These are phyloP conservation scores for Semotilus atromaculatus DNA, from an alignment of 2,797 vertebrate species.

Conservation along the genomic window DNA sequence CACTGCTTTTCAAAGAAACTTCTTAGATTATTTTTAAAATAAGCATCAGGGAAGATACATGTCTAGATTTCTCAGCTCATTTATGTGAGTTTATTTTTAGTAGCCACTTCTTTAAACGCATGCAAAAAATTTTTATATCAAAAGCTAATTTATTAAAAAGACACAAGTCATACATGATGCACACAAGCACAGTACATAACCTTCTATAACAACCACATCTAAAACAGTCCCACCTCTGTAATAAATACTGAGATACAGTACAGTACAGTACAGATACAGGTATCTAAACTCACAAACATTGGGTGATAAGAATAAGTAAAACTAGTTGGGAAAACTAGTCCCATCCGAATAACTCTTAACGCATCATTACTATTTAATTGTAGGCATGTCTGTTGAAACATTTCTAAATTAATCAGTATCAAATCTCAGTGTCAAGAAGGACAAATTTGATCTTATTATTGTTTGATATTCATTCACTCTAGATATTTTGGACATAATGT, in stretches of 20 bases:
- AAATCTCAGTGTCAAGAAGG: constrained; percentile 14
- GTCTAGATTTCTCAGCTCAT: background rate
- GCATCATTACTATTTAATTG: background rate
- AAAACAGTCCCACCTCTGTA: background rate
- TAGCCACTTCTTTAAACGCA: background rate
- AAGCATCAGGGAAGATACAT: background rate
- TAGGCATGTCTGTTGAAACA: background rate
- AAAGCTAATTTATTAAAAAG: too few species aligned
- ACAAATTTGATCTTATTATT: background rate
- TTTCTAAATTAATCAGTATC: background rate
- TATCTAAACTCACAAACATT: background rate
- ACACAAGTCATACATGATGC: too few species aligned
- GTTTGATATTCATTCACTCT: constrained; percentile 15
- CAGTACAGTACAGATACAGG: too few species aligned
- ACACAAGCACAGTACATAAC: too few species aligned
- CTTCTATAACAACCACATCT: too few species aligned
- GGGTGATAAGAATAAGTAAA: background rate
- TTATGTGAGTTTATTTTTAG: background rate
- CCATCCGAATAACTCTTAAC: too few species aligned
- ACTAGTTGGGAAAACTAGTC: too few species aligned
- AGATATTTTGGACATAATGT: constrained; percentile 41
- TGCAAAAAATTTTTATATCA: too few species aligned
- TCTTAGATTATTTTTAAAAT: background rate
- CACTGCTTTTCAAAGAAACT: background rate
- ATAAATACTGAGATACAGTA: background rate